Conservation (phyloP, 92 coral and sea anemone genomes). For the Zoanthus solanderi region DNA sequence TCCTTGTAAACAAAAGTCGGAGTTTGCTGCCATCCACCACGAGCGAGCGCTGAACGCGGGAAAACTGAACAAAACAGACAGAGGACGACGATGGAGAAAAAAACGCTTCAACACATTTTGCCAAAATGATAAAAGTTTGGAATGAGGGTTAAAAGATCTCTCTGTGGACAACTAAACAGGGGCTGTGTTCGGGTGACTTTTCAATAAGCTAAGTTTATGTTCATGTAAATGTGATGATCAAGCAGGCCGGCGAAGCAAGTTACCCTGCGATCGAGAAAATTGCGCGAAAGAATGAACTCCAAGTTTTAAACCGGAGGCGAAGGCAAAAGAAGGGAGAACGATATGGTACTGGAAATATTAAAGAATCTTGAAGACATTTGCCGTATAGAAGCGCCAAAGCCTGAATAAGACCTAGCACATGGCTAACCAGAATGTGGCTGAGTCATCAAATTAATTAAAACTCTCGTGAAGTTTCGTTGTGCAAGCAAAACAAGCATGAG, state of each 20-base stretch:
- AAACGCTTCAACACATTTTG: constrained; percentile 54
- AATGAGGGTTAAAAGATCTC: constrained; percentile 22
- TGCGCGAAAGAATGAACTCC: background rate
- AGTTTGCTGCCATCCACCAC: constrained; percentile 84
- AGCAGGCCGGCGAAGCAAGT: background rate
- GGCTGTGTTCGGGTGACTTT: background rate
- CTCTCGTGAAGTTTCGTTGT: background rate
- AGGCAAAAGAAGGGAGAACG: background rate
- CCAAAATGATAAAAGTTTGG: constrained; percentile 57
- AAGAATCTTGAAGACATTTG: background rate
- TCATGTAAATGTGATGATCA: background rate
- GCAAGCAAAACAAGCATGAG: background rate
- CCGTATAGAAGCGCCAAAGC: background rate
- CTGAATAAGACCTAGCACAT: no score
- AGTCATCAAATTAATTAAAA: constrained; percentile 3
- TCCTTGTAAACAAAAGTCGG: constrained; percentile 64
- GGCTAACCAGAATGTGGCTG: background rate
- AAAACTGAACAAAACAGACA: constrained; percentile 77
- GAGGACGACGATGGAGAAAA: constrained; percentile 86
- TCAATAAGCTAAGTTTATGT: background rate
- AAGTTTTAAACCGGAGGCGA: background rate
- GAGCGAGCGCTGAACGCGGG: constrained; percentile 92
- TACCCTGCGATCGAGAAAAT: background rate
- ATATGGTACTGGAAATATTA: background rate
- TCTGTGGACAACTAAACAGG: background rate